phyloP scores from a whole-genome alignment of 2,888 invertebrate species.

The Malachius bipustulatus region DNA sequence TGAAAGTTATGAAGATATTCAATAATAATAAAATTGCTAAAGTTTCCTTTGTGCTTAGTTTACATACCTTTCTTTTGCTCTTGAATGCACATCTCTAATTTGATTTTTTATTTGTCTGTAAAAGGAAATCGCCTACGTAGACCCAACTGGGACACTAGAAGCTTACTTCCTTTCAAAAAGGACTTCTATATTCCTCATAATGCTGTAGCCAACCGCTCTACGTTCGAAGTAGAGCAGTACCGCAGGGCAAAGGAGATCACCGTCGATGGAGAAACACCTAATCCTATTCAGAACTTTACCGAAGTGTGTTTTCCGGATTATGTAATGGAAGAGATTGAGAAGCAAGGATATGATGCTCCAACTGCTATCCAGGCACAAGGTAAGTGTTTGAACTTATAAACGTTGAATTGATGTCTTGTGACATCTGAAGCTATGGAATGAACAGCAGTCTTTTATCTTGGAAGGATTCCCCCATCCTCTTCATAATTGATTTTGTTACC shows the following conservation, averaged over 20 bases:
- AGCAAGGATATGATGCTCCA: slow-evolving; percentile 58
- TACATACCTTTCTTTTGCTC: too few species aligned
- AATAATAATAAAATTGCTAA: too few species aligned
- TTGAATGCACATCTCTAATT: too few species aligned
- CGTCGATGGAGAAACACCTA: slow-evolving; percentile 61
- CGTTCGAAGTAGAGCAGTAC: slow-evolving; percentile 57
- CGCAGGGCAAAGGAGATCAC: slow-evolving; percentile 70
- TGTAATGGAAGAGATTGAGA: slow-evolving; percentile 56
- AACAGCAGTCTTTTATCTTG: too few species aligned
- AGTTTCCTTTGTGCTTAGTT: too few species aligned
- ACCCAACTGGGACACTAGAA: slow-evolving; percentile 64
- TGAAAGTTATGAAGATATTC: too few species aligned
- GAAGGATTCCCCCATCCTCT: too few species aligned
- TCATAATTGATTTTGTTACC: too few species aligned
- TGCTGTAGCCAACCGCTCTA: slow-evolving; percentile 48
- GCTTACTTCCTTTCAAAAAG: slow-evolving; percentile 67
- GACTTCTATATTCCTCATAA: slow-evolving; percentile 67
- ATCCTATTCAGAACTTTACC: slow-evolving; percentile 63
- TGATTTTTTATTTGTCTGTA: too few species aligned
- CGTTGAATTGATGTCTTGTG: too few species aligned
- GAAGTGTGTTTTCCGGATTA: slow-evolving; percentile 69
- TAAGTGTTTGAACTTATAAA: not conserved
- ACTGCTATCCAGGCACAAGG: slow-evolving; percentile 74
- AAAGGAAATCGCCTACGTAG: slow-evolving; percentile 45
- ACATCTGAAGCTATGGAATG: too few species aligned